These are phyloP conservation scores for Axinella damicornis DNA, from an alignment of 37 sponge, comb jelly and placozoan genomes.

Conservation along the genomic window DNA sequence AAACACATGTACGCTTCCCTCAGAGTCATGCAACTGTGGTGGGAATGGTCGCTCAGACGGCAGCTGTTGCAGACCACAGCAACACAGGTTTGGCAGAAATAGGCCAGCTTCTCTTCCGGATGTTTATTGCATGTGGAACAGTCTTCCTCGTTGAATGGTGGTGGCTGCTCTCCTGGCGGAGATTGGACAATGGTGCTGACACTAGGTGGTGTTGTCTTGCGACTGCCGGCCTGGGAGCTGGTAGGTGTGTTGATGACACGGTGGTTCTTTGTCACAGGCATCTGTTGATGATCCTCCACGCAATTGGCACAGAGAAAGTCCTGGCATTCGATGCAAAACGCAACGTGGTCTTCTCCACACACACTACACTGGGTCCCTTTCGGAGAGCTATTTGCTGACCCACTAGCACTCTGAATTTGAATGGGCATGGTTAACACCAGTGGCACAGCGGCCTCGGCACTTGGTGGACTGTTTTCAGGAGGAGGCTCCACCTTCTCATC, in stretches of 20 bases:
- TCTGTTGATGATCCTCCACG: conserved; percentile 22
- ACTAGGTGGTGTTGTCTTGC: background rate
- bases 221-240: conserved; percentile 2
- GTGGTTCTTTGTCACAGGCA: conserved; percentile 14
- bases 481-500: background rate
- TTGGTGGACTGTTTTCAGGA: background rate
- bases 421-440: background rate
- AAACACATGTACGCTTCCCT: conserved; percentile 18
- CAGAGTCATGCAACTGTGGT: conserved; percentile 47
- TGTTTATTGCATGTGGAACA: conserved; percentile 26
- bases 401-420: background rate
- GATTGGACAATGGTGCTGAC: conserved; percentile 1
- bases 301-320: conserved; percentile 60
- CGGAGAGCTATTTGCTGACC: background rate
- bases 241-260: conserved; percentile 19
- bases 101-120: conserved; percentile 30
- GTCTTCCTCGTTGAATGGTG: conserved; percentile 6
- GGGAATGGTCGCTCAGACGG: conserved; percentile 34
- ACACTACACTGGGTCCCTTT: background rate
- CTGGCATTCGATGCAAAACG: conserved; percentile 56
- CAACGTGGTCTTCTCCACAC: conserved; percentile 20
- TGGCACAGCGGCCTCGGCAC: background rate
- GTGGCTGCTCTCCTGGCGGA: conserved; percentile 5
- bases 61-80: conserved; percentile 51
- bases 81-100: conserved; percentile 52